These are phyloP conservation scores for Mustelus asterias DNA, from an alignment of 2,113 vertebrate species.

Conservation along the genomic window DNA sequence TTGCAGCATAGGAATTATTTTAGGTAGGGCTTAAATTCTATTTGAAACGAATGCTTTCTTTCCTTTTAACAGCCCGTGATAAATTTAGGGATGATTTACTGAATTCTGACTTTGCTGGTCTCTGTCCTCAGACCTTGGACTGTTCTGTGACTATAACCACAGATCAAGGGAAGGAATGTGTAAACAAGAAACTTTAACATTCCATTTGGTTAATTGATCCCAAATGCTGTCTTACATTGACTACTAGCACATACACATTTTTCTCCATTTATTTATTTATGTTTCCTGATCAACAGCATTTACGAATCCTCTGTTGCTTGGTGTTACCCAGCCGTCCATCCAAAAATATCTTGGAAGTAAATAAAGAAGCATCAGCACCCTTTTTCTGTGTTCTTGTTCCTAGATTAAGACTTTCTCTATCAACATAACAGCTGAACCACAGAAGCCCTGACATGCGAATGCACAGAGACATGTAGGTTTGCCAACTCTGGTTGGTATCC, in stretches of 20 bases:
- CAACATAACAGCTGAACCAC: neutral
- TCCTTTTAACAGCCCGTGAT: neutral
- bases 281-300: neutral
- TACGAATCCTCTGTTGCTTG: neutral
- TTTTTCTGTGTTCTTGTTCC: neutral
- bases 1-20: neutral
- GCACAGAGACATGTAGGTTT: neutral
- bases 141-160: slow-evolving; percentile 26
- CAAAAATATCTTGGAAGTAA: neutral
- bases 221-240: slow-evolving; percentile 67
- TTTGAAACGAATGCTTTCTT: neutral
- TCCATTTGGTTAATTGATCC: slow-evolving; percentile 65
- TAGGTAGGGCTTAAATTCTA: neutral
- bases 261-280: slow-evolving; percentile 7
- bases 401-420: neutral
- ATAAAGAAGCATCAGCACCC: neutral
- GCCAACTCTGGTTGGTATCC: neutral
- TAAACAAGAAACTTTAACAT: slow-evolving; percentile 39
- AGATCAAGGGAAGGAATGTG: slow-evolving; percentile 36
- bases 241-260: slow-evolving; percentile 59
- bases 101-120: slow-evolving; percentile 6
- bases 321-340: neutral
- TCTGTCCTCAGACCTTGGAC: slow-evolving; percentile 29
- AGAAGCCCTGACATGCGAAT: neutral
- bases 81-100: slow-evolving; percentile 20